Evolutionary conservation across 2,113 vertebrate species (phyloP).

Genomic region (Spilogale gracilis): DNA sequence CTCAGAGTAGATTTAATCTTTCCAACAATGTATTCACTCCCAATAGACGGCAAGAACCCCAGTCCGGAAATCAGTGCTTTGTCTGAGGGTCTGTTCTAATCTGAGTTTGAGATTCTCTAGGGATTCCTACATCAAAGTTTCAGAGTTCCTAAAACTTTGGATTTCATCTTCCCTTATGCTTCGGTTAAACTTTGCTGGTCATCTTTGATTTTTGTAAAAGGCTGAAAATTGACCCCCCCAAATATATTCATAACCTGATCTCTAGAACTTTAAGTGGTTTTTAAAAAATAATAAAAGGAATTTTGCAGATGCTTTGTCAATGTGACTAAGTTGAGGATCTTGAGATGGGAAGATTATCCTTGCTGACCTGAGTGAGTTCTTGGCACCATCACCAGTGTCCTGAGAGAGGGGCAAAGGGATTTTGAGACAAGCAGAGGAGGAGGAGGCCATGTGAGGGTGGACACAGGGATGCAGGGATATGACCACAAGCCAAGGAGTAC

Average conservation of each 20-base stretch:
- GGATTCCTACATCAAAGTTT: not conserved
- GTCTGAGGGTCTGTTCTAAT: not conserved
- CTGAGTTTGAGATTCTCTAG: not conserved
- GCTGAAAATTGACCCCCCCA: not conserved
- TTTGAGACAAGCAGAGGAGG: not conserved
- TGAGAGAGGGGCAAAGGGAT: not conserved
- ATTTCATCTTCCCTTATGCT: not conserved
- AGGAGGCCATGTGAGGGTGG: not conserved
- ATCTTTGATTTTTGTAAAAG: not conserved
- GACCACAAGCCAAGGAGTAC: not conserved
- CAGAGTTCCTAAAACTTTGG: not conserved
- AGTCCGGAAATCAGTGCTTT: not conserved
- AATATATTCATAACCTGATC: not conserved
- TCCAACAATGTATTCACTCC: not conserved
- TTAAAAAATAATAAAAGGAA: not conserved
- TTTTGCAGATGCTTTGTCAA: not conserved
- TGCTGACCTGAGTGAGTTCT: not conserved
- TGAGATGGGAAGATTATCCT: not conserved
- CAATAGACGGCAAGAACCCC: accelerated
- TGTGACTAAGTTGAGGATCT: not conserved
- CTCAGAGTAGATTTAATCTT: not conserved
- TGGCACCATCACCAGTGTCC: not conserved
- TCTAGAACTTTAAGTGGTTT: not conserved
- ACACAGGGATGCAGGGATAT: not conserved
- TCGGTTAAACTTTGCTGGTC: not conserved